A percentile compares a stretch with the other conserved stretches of the same genome.
Evolutionary conservation across 2,888 invertebrate genomes (phyloP).

Genomic region (Rotaria magnacalcarata): DNA sequence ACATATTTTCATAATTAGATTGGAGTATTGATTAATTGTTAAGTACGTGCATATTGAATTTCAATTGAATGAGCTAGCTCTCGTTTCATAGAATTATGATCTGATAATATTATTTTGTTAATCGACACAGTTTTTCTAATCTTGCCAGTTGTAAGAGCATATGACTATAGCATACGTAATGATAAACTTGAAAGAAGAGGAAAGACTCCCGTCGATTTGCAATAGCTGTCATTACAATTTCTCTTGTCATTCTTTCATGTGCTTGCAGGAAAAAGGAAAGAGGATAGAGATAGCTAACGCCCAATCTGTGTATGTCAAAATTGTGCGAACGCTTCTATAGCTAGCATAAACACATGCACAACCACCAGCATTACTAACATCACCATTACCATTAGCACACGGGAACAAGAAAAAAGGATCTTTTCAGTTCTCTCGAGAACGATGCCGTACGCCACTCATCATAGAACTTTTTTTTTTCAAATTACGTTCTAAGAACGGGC

Average conservation of each 20-base stretch:
- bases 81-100: not conserved
- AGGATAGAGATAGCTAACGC: conserved; percentile 1
- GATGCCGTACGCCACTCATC: not conserved
- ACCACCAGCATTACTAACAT: not conserved
- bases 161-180: not conserved
- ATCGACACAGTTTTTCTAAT: not conserved
- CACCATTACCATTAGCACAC: not conserved
- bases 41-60: not conserved
- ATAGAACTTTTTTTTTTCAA: not conserved
- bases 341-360: not conserved
- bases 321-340: not conserved
- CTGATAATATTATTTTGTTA: not conserved
- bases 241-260: not conserved
- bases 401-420: conserved; percentile 17
- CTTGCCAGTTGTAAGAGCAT: not conserved
- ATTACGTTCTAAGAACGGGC: conserved; percentile 1
- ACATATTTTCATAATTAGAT: not conserved
- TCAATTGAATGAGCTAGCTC: not conserved
- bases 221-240: not conserved
- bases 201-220: not conserved
- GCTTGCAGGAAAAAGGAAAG: not conserved
- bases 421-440: conserved; percentile 9
- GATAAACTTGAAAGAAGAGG: not conserved
- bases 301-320: not conserved
- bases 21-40: not conserved